Evolutionary conservation across 2,113 vertebrate genomes (phyloP), one percentile per base, ranked within the genome.

Genomic region (Tonatia bakeri): DNA sequence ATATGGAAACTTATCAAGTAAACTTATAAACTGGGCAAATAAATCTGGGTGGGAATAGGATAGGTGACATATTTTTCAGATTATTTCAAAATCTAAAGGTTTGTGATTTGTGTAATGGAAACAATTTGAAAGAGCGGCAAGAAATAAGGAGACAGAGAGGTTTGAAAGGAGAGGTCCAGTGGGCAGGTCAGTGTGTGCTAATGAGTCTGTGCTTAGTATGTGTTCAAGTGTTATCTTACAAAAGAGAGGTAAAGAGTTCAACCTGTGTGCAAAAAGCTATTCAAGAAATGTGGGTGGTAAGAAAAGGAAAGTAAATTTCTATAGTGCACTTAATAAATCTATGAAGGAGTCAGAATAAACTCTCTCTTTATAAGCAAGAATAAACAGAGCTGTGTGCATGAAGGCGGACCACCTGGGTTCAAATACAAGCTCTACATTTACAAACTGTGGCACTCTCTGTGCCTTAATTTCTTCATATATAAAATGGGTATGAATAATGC

Each of bases 291-390:
- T 96, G 77, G 59, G 82, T 14, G 20, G 85, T 73, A 72, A 54
- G 73, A 91, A 93, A 93, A 88, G 54, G 80, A 96, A 96, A 94
- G 69, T 56, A 90, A 96, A 97, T 96, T 86, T 56, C 73, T 65
- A 11, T 11, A 61, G 40, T 61, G 82, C 43, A 95, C 85, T 95
- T 87, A 72, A 56, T 75, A 76, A 95, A 88, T 93, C 61, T 93
- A 43, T 91, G 80, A 94, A 95, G 91, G 40, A 94, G 85, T 96
- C 67, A 92, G 93, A 97, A 96, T 92, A 95, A 95, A 80, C 54
- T 94, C 64, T 77, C 28, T 67, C 85, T 81, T 61, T 81, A 80
- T 76, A 84, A 94, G 81, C 28, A 88, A 96, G 65, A 96, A 95
- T 94, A 86, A 96, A 76, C 40, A 90, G 64, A 65, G 47, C 52